A percentile compares a stretch with the other conserved stretches of the same genome.
phyloP scores from a whole-genome alignment of 2,888 invertebrate genomes.

The Ochropleura leucogaster region DNA sequence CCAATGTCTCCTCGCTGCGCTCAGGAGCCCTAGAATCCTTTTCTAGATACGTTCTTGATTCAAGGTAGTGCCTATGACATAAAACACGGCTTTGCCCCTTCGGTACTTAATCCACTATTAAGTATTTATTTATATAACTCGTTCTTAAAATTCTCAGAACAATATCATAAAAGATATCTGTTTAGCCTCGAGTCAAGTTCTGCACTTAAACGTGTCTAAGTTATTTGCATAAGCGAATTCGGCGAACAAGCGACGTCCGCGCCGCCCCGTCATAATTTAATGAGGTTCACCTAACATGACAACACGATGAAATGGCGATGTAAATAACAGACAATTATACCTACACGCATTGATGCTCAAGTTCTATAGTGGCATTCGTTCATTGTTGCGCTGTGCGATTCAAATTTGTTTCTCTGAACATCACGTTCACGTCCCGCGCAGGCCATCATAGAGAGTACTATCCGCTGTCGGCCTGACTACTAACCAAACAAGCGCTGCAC shows the following conservation, averaged over 20 bases:
- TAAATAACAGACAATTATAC: slow-evolving; percentile 69
- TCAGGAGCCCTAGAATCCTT: not conserved
- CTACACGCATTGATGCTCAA: slow-evolving; percentile 53
- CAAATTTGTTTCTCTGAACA: slow-evolving; percentile 55
- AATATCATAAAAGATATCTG: slow-evolving; percentile 72
- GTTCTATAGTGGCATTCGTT: slow-evolving; percentile 12
- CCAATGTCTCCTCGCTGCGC: not conserved
- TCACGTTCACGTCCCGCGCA: slow-evolving; percentile 51
- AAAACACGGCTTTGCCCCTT: not conserved
- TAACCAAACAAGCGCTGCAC: slow-evolving; percentile 46
- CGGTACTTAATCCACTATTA: not conserved
- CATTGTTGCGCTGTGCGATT: slow-evolving; percentile 35
- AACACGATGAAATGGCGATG: slow-evolving; percentile 72
- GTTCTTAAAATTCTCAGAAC: slow-evolving; percentile 73
- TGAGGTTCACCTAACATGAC: slow-evolving; percentile 76
- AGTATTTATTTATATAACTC: slow-evolving; percentile 58
- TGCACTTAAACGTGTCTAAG: slow-evolving; percentile 70
- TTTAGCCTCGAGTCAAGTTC: slow-evolving; percentile 73
- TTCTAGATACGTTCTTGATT: not conserved
- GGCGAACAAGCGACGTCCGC: slow-evolving; percentile 69
- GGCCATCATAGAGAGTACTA: slow-evolving; percentile 29
- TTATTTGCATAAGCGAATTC: slow-evolving; percentile 82
- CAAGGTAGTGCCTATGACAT: not conserved
- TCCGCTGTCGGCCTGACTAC: slow-evolving; percentile 36
- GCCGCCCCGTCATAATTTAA: slow-evolving; percentile 78